These are phyloP conservation scores for Pseudococcus viburni DNA, from an alignment of 2,888 invertebrate genomes.

Conservation along the genomic window DNA sequence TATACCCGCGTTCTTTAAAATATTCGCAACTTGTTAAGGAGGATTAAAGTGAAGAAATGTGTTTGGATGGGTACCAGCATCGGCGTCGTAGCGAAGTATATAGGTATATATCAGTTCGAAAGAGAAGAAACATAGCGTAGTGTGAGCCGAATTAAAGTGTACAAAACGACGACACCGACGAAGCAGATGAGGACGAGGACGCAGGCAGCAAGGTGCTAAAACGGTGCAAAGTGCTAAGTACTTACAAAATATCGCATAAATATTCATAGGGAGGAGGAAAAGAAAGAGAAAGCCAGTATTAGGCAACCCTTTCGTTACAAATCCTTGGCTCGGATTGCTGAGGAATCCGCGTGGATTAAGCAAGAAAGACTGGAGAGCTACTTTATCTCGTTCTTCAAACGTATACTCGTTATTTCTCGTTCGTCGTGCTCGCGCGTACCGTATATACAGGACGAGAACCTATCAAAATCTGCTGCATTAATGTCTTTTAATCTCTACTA, in stretches of 20 bases:
- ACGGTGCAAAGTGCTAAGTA: constrained; percentile 59
- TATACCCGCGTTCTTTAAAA: constrained; percentile 50
- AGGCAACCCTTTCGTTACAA: constrained; percentile 65
- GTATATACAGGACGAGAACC: constrained; percentile 45
- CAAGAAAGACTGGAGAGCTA: constrained; percentile 60
- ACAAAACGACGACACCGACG: constrained; percentile 1
- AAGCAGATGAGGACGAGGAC: not conserved
- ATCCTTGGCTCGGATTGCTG: constrained; percentile 63
- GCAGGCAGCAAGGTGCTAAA: constrained; percentile 27
- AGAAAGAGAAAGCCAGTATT: constrained; percentile 61
- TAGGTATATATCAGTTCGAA: not conserved
- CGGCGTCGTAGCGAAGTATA: not conserved
- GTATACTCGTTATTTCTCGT: constrained; percentile 61
- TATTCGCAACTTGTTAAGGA: constrained; percentile 63
- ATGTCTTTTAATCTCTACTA: constrained; percentile 64
- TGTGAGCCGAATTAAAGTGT: constrained; percentile 5
- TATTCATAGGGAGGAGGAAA: constrained; percentile 62
- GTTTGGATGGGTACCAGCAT: constrained; percentile 62
- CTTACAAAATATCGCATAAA: constrained; percentile 64
- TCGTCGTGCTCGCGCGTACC: not conserved
- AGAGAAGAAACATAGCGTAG: not conserved
- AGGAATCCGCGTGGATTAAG: constrained; percentile 63
- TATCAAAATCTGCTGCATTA: constrained; percentile 65
- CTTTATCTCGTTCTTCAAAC: constrained; percentile 65
- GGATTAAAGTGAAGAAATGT: constrained; percentile 63